Percentiles rank a stretch among this genome's conserved stretches.
These are phyloP conservation scores for Rhorus exstirpatorius DNA, from an alignment of 2,888 invertebrate genomes.

Conservation along the genomic window DNA sequence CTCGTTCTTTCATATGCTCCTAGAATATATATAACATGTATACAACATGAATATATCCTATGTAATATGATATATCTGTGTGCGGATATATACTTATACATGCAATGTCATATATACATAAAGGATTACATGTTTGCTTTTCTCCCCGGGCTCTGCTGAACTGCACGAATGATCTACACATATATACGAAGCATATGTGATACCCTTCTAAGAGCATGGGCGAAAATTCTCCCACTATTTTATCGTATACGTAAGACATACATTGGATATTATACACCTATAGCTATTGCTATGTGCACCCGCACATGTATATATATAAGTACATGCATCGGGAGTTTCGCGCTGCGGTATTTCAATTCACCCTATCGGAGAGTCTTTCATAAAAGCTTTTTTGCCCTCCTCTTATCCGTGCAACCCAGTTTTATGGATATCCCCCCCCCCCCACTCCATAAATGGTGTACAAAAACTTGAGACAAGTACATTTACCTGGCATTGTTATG, in stretches of 20 bases:
- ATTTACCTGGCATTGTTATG: too few species aligned
- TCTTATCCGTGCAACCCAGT: neutral
- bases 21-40: constrained; percentile 17
- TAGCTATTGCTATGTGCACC: neutral
- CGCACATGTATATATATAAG: neutral
- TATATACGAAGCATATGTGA: neutral
- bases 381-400: constrained; percentile 61
- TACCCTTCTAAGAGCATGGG: constrained; percentile 36
- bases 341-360: constrained; percentile 60
- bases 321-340: constrained; percentile 29
- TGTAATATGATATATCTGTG: constrained; percentile 22
- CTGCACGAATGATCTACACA: constrained; percentile 14
- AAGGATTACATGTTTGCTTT: constrained; percentile 49
- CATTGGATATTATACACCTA: constrained; percentile 29
- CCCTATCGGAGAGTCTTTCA: constrained; percentile 63
- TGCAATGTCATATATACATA: constrained; percentile 16
- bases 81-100: neutral
- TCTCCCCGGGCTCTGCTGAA: constrained; percentile 36
- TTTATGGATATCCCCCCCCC: too few species aligned
- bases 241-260: constrained; percentile 15
- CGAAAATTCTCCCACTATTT: constrained; percentile 41
- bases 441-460: too few species aligned
- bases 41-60: neutral
- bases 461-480: too few species aligned
- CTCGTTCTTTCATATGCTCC: constrained; percentile 56